Base-by-base conservation (phyloP, 2,888 invertebrate genomes). In the Aelia acuminata region DNA sequence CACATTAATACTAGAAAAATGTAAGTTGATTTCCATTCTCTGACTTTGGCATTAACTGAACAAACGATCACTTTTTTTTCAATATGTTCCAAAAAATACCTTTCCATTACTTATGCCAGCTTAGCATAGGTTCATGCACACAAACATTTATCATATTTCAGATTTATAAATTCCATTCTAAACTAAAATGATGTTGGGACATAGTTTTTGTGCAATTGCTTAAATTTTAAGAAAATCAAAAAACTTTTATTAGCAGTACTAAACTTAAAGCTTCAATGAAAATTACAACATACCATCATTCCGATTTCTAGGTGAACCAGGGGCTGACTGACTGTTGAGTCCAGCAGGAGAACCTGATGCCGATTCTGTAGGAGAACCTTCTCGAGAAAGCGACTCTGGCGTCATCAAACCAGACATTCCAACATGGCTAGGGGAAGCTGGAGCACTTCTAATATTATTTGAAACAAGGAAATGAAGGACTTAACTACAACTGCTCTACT, bases 391-490 rank as follows among this genome's bases (percentile, higher is more conserved):
- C 91, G 94, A 95, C 92, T 97, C 97, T 91, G 97, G 97, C 90
- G 97, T 97, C 93, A 96, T 96, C 91, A 97, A 93, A 84, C 96
- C 97, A 89, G 96, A 95, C 93, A 96, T 95, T 92, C 97, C 96
- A 92, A 97, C 96, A 92, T 98, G 98, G 91, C 97, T 98, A 90
- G 98, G 98, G 63, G 98, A 98, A 89, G 98, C 97, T 63, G 98
- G 98, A 87, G 98, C 98, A 92, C 97, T 98, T 93, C 98, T 97
- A 92, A 31, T 92, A 91, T 85, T 87, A 90, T 90, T 90, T 85
- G 89, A 84, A 50, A 22, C 22, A 85, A 57, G 50, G 43, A 88
- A 70, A 84, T 50, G 39, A 70, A 84, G 43, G 39, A 84, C 18
- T 39, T 80, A 49, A 4, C 4, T 18, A 18, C 18, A 18, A 15